phyloP scores from a whole-genome alignment of 1,140 invertebrate species.

The Eriocheir sinensis region DNA sequence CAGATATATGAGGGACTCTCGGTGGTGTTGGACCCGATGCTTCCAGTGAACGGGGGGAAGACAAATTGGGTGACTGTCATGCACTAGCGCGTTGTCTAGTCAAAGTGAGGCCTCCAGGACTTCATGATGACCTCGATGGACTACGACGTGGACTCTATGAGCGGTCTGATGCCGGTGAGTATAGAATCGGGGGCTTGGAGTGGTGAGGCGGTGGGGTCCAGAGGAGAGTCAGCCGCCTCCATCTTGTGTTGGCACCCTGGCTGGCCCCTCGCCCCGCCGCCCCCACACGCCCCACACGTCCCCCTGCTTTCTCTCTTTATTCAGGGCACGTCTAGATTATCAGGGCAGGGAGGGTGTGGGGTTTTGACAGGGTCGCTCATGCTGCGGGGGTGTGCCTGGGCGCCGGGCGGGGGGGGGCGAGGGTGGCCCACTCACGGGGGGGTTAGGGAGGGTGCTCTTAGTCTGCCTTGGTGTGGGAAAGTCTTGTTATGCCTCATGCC shows the following conservation, averaged over 20 bases:
- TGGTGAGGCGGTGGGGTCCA: slow-evolving; percentile 33
- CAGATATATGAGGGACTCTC: slow-evolving; percentile 74
- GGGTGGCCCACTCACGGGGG: too few species aligned
- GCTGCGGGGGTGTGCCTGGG: not conserved
- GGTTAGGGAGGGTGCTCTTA: not conserved
- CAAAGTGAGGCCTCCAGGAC: slow-evolving; percentile 45
- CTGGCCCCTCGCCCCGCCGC: not conserved
- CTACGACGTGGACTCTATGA: slow-evolving; percentile 73
- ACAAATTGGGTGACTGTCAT: slow-evolving; percentile 60
- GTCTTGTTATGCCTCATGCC: too few species aligned
- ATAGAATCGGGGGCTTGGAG: not conserved
- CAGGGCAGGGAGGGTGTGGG: not conserved
- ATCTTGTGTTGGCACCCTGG: slow-evolving; percentile 56
- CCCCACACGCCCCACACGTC: not conserved
- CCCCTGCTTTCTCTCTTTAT: not conserved
- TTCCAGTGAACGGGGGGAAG: slow-evolving; percentile 64
- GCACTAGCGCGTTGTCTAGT: slow-evolving; percentile 63
- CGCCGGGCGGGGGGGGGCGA: not conserved
- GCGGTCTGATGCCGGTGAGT: slow-evolving; percentile 75
- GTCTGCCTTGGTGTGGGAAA: not conserved
- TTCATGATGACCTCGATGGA: slow-evolving; percentile 72
- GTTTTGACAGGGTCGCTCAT: not conserved
- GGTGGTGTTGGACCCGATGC: slow-evolving; percentile 66
- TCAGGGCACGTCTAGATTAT: not conserved
- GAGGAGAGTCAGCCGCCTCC: slow-evolving; percentile 65